Evolutionary conservation across 2,888 invertebrate species (phyloP), one percentile per base, ranked within the genome.

Genomic region (Stenotaenia linearis): DNA sequence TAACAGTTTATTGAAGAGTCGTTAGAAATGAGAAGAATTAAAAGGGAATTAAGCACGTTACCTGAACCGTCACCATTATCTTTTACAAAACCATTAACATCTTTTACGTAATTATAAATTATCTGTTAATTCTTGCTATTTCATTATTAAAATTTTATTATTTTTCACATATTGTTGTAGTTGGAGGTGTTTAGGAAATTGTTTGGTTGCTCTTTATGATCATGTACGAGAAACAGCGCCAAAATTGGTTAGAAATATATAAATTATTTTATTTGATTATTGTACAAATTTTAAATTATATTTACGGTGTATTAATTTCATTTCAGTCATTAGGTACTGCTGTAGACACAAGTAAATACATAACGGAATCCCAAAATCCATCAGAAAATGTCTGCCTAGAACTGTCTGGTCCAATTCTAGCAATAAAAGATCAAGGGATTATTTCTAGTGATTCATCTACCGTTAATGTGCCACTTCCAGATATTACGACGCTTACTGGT

Each of bases 141-240:
- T n/a, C n/a, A 40, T 15, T 12, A 40, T 40, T 3, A 4, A 21
- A 2, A 56, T 18, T 76, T 37, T 79, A 1, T 56, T 7, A 18
- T 21, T 15, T 25, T 25, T 35, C 35, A 75, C 25, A 30, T 56
- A 21, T 74, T 79, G n/a, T 32, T 79, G 12, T 75, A 86, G 86
- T 7, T 87, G 87, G 87, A 84, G 84, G 79, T 82, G 83, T 81
- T 82, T 87, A 18, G 87, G 86, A 35, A 84, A 86, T 79, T 83
- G 84, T 80, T 82, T 86, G 40, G 77, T 85, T 15, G 82, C 82
- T 21, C 82, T 86, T 74, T 86, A 85, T 82, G 84, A 86, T 77
- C 82, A 83, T 80, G 84, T 85, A 30, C 82, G 80, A 23, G 80
- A 80, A 35, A 78, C 81, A 12, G 79, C 83, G 35, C 84, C 84